Conservation (phyloP, 1,140 invertebrate species). For the Idris sp. region DNA sequence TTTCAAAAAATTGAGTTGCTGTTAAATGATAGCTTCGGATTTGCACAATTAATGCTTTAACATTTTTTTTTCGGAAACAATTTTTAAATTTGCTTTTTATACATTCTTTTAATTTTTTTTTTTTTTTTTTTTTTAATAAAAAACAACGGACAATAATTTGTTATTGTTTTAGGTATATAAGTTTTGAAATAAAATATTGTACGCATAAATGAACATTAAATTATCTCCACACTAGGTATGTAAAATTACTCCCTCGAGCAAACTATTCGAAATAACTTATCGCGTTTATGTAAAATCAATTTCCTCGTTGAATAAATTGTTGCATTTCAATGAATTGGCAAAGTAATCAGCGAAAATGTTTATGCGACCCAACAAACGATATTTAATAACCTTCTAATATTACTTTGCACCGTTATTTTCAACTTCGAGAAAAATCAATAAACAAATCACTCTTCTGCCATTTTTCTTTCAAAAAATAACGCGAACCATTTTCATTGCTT, state of each 20-base stretch:
- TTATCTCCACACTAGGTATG: not conserved
- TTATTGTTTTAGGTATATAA: not conserved
- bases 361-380: constrained; percentile 3
- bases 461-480: no score
- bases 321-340: constrained; percentile 17
- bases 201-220: constrained; percentile 1
- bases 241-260: constrained; percentile 2
- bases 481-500: no score
- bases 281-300: constrained; percentile 20
- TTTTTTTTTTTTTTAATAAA: no score
- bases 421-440: constrained; percentile 1
- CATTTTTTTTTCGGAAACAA: not conserved
- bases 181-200: not conserved
- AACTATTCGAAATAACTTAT: constrained; percentile 2
- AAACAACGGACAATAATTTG: no score
- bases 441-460: constrained; percentile 15
- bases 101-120: no score
- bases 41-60: no score
- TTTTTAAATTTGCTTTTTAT: no score
- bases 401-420: constrained; percentile 8
- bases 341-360: constrained; percentile 15
- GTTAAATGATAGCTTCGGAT: no score
- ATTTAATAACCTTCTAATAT: constrained; percentile 8
- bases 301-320: constrained; percentile 29
- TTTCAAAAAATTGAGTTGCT: constrained; percentile 11